Conservation (phyloP, 2,888 invertebrate species). For the Alentia gelatinosa region DNA sequence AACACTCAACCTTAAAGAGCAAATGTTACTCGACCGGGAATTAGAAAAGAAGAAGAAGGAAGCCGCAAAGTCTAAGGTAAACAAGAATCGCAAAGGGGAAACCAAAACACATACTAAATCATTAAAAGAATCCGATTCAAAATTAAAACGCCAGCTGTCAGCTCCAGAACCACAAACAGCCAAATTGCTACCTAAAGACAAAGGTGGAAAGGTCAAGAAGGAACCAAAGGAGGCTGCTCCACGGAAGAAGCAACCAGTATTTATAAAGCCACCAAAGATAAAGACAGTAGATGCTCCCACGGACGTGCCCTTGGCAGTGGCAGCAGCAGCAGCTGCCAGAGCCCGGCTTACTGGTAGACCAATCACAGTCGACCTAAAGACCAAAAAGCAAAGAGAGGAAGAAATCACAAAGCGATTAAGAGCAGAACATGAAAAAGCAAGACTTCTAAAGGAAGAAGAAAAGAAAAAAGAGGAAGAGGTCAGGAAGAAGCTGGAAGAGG, state of each 20-base stretch:
- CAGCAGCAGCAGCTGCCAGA: background rate
- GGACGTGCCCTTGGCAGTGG: slow-evolving; percentile 17
- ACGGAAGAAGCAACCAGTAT: slow-evolving; percentile 18
- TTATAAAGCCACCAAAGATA: slow-evolving; percentile 3
- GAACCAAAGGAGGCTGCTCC: background rate
- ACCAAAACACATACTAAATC: background rate
- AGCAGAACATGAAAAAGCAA: background rate
- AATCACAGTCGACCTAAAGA: background rate
- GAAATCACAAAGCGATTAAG: background rate
- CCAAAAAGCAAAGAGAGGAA: slow-evolving; percentile 15
- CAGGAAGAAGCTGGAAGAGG: background rate
- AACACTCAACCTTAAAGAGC: background rate
- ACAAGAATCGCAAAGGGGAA: background rate
- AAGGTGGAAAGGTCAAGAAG: background rate
- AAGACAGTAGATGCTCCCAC: background rate
- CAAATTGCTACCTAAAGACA: too few species aligned
- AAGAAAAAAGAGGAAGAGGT: background rate
- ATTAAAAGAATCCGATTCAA: slow-evolving; percentile 1
- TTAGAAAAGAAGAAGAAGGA: background rate
- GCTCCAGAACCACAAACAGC: slow-evolving; percentile 26
- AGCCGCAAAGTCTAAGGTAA: background rate
- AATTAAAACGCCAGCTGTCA: background rate
- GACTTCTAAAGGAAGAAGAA: background rate
- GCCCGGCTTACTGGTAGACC: slow-evolving; percentile 17
- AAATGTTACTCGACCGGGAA: background rate